phyloP scores from a whole-genome alignment of 1,140 invertebrate species.

The Euglossa dilemma region DNA sequence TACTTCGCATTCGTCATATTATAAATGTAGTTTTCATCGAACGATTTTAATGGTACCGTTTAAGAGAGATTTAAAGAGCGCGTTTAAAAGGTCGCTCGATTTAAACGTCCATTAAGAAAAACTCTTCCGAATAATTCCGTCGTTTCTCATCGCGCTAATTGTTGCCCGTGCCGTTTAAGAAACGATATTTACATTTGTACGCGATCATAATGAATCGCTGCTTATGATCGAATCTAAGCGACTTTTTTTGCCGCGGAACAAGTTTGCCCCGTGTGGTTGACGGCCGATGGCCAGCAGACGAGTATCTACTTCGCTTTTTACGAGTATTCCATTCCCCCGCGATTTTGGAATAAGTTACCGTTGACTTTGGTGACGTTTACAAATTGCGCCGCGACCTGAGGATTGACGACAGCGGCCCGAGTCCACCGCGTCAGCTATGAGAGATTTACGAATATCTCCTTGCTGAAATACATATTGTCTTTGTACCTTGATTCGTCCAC shows the following conservation, averaged over 20 bases:
- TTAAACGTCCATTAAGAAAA: slow-evolving; percentile 6
- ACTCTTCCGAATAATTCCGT: slow-evolving; percentile 15
- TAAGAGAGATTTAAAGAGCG: background rate
- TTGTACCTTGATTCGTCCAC: background rate
- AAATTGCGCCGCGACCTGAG: slow-evolving; percentile 37
- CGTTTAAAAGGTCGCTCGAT: background rate
- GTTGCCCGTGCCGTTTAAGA: background rate
- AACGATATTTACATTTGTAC: slow-evolving; percentile 29
- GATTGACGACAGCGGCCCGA: slow-evolving; percentile 25
- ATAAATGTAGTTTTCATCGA: background rate
- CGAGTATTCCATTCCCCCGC: background rate
- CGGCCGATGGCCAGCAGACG: background rate
- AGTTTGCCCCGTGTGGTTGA: slow-evolving; percentile 4
- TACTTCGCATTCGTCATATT: too few species aligned
- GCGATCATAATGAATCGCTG: slow-evolving; percentile 29
- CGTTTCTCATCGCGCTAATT: slow-evolving; percentile 2
- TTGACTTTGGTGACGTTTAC: slow-evolving; percentile 41
- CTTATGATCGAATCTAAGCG: slow-evolving; percentile 24
- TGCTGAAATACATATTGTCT: background rate
- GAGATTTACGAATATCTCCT: slow-evolving; percentile 16
- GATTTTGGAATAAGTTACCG: slow-evolving; percentile 48
- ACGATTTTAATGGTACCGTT: background rate
- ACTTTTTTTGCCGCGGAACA: background rate
- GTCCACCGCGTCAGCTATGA: background rate
- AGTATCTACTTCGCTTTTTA: slow-evolving; percentile 22